phyloP scores from a whole-genome alignment of 2,113 vertebrate genomes.

The Vidua chalybeata region DNA sequence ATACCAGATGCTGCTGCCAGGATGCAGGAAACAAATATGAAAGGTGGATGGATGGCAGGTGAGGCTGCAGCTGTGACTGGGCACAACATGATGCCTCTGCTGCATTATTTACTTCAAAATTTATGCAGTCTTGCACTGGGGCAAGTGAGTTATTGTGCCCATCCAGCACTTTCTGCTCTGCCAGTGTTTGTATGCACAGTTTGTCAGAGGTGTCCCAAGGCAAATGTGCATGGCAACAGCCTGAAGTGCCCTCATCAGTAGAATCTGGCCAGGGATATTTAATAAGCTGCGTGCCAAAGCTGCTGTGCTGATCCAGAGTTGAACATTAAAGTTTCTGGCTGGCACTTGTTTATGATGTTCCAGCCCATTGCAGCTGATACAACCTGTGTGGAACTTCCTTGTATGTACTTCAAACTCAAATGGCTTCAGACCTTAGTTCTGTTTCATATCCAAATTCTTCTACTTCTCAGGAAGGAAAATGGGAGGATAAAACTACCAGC shows the following conservation, averaged over 20 bases:
- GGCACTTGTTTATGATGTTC: not conserved
- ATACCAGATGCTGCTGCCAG: not conserved
- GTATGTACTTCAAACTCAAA: not conserved
- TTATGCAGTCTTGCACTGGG: not conserved
- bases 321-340: not conserved
- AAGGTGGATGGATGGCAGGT: not conserved
- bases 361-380: not conserved
- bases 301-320: not conserved
- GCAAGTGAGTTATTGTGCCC: not conserved
- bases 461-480: not conserved
- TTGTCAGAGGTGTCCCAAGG: not conserved
- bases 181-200: not conserved
- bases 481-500: not conserved
- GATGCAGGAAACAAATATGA: not conserved
- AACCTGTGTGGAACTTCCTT: not conserved
- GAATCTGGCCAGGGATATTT: not conserved
- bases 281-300: not conserved
- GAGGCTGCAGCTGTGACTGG: not conserved
- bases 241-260: not conserved
- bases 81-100: not conserved
- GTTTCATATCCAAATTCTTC: not conserved
- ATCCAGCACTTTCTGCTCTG: not conserved
- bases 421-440: not conserved
- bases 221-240: not conserved
- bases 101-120: not conserved